phyloP scores from a whole-genome alignment of 2,113 vertebrate genomes.

The Mormyrus iriodes region DNA sequence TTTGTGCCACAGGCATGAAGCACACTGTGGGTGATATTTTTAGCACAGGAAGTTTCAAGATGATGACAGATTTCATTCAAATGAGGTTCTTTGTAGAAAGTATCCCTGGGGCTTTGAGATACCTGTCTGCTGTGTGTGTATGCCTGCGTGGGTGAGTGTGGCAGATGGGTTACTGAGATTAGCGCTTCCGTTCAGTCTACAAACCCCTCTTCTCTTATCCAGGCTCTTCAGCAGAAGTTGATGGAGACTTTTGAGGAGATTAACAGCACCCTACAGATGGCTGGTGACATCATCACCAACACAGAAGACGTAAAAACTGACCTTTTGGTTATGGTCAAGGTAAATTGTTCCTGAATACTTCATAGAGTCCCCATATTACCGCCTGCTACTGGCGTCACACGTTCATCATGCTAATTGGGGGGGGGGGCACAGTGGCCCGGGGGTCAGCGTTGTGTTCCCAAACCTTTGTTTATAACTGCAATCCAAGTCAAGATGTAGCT shows the following conservation, averaged over 20 bases:
- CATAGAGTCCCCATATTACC: background rate
- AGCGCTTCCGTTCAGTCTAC: background rate
- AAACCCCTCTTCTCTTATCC: slow-evolving; percentile 18
- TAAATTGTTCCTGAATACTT: slow-evolving; percentile 41
- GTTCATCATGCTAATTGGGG: background rate
- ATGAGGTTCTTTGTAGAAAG: background rate
- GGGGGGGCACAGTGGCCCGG: background rate
- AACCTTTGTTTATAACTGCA: background rate
- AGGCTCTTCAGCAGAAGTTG: slow-evolving; percentile 66
- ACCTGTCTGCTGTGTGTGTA: background rate
- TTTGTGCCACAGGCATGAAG: background rate
- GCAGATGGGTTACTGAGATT: background rate
- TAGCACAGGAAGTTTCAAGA: background rate
- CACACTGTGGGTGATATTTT: background rate
- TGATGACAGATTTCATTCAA: background rate
- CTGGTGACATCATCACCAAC: slow-evolving; percentile 46
- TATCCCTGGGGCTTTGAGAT: background rate
- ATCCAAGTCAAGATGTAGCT: background rate
- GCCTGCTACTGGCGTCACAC: background rate
- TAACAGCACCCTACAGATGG: slow-evolving; percentile 56
- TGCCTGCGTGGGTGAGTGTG: background rate
- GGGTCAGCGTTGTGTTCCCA: background rate
- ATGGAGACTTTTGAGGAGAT: slow-evolving; percentile 54
- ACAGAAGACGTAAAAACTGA: slow-evolving; percentile 53
- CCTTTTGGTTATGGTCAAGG: slow-evolving; percentile 69